Percentiles rank a stretch among this genome's conserved stretches.
Conservation (phyloP, 2,888 invertebrate species). For the Apamea anceps region DNA sequence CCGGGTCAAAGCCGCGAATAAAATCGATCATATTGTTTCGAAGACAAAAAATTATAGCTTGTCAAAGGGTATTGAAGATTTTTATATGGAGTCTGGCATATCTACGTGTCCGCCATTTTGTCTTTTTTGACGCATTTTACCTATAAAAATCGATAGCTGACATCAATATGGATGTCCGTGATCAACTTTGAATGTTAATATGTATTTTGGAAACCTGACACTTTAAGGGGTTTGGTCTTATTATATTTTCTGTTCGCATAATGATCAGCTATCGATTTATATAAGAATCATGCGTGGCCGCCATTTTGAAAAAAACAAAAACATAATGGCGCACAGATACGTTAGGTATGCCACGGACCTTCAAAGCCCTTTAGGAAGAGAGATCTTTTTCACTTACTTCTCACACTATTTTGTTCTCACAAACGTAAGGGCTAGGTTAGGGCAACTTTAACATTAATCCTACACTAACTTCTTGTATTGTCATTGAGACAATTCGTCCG, state of each 20-base stretch:
- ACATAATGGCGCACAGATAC: not conserved
- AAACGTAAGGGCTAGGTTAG: conserved; percentile 24
- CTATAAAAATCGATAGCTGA: too few relatives aligned
- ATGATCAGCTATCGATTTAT: not conserved
- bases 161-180: too few relatives aligned
- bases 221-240: not conserved
- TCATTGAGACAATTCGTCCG: conserved; percentile 49
- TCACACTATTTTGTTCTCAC: conserved; percentile 6
- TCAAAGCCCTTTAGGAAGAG: conserved; percentile 8
- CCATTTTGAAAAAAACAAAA: not conserved
- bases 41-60: conserved; percentile 10
- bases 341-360: not conserved
- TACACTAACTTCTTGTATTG: conserved; percentile 37
- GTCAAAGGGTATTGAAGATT: not conserved
- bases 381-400: conserved; percentile 13
- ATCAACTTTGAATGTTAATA: not conserved
- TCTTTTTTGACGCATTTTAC: not conserved
- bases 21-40: conserved; percentile 38
- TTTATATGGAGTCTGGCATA: not conserved
- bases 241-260: not conserved
- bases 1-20: conserved; percentile 16
- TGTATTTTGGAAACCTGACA: not conserved
- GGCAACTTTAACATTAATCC: conserved; percentile 41
- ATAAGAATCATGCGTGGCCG: not conserved
- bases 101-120: not conserved